A percentile compares a stretch with the other conserved stretches of the same genome.
Conservation (phyloP, 2,888 invertebrate species). For the Drosophila mercatorum region DNA sequence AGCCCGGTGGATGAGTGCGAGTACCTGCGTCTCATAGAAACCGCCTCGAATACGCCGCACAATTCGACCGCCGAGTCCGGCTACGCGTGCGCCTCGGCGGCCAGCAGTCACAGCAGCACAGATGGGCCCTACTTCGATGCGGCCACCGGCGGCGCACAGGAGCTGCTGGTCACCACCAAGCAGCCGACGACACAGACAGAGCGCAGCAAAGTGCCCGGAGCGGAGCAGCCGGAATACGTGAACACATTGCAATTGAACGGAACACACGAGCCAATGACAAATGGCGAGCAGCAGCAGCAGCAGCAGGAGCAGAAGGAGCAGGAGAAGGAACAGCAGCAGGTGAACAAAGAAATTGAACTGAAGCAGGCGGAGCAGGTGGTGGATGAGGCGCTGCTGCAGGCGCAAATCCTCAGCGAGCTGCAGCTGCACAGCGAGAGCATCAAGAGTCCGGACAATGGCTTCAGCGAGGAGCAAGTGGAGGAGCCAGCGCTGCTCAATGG, state of each 20-base stretch:
- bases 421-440: slow-evolving; percentile 70
- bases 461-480: slow-evolving; percentile 11
- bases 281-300: slow-evolving; percentile 53
- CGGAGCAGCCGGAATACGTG: slow-evolving; percentile 46
- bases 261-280: slow-evolving; percentile 55
- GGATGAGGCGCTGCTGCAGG: slow-evolving; percentile 68
- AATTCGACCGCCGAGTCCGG: slow-evolving; percentile 85
- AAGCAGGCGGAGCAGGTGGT: slow-evolving; percentile 25
- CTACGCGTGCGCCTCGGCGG: slow-evolving; percentile 85
- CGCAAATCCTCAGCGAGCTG: slow-evolving; percentile 77
- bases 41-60: slow-evolving; percentile 86
- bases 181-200: slow-evolving; percentile 25
- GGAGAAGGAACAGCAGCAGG: slow-evolving; percentile 7
- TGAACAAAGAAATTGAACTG: slow-evolving; percentile 28
- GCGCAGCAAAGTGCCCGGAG: slow-evolving; percentile 32
- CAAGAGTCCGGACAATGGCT: slow-evolving; percentile 13
- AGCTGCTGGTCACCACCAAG: slow-evolving; percentile 43
- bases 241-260: slow-evolving; percentile 52
- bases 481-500: slow-evolving; percentile 48
- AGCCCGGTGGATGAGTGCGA: slow-evolving; percentile 89
- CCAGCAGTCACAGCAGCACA: slow-evolving; percentile 85
- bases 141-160: slow-evolving; percentile 64
- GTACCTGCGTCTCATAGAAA: slow-evolving; percentile 85
- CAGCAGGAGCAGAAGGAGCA: slow-evolving; percentile 23
- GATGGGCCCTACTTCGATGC: slow-evolving; percentile 86